Evolutionary conservation across 2,888 invertebrate genomes (phyloP), one percentile per base, ranked within the genome.

Genomic region (Drosophila fungiperda): DNA sequence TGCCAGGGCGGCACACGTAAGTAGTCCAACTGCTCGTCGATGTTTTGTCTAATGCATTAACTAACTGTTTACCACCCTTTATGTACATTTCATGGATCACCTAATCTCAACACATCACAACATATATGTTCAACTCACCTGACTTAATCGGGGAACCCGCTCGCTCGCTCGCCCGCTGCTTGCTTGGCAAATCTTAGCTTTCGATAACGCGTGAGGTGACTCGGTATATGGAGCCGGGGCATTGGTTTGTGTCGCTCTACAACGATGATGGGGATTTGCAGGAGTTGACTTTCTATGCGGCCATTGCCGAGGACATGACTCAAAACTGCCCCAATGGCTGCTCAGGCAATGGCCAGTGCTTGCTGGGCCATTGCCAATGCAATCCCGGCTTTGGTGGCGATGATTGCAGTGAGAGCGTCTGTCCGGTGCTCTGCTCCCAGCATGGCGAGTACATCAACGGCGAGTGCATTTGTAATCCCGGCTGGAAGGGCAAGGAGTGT

Each of bases 401-500:
- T 82, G 98, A 98, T 92, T 99, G 99, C 93, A 98, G 98, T 92
- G 98, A 98, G 94, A 98, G 99, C 97, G 97, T 98, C 45, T 99
- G 99, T 91, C 99, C 99, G 58, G 98, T 99, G 5, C 94, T 99
- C 61, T 99, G 99, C 94, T 98, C 97, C 91, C 99, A 99, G 92
- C 96, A 98, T 78, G 99, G 99, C 40, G 97, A 98, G 92, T 99
- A 99, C 93, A 97, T 97, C 84, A 97, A 98, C 91, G 99, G 99
- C 48, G 97, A 97, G 93, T 99, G 99, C 92, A 97, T 98, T 91
- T 99, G 99, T 93, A 98, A 99, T 93, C 97, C 98, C 4, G 99
- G 99, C 54, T 99, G 99, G 99, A 99, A 99, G 93, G 99, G 99
- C 82, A 97, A 97, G 91, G 99, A 99, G 93, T 99, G 99, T 93